Evolutionary conservation across 1,140 invertebrate species (phyloP), one percentile per base, ranked within the genome.

Genomic region (Tetragonula clypearis): DNA sequence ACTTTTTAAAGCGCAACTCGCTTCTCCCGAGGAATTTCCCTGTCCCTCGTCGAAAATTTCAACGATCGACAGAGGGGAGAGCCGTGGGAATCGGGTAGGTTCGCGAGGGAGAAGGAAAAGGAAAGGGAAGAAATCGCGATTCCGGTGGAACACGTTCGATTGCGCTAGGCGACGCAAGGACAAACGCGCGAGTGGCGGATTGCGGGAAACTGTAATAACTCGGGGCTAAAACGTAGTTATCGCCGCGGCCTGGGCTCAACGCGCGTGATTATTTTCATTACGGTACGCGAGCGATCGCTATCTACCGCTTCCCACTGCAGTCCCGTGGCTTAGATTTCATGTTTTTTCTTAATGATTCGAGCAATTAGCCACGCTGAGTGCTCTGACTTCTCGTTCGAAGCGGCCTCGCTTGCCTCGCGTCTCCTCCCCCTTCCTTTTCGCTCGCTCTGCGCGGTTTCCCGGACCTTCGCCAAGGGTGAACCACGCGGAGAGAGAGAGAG

Each of bases 291-390:
- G 41, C 88, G 93, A 95, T 95, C 91, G 88, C 86, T 93, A 94
- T 94, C 93, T 92, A 84, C 84, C 82, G 88, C 92, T 95, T 95
- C 94, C 93, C 94, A 94, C 92, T 93, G 91, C 81, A 85, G 84
- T 62, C 84, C 82, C 86, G 86, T 77, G 87, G 86, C 92, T 94
- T 93, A 92, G 92, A 94, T 94, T 94, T 93, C 94, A 93, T 94
- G 93, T 95, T 95, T 95, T 94, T 95, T 95, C 93, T 94, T 95
- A 95, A 95, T 95, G 93, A 95, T 95, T 95, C 92, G 92, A 95
- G 94, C 93, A 95, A 95, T 95, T 95, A 95, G 94, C 94, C 89
- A 95, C 94, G 93, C 94, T 94, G 93, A 94, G 92, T 94, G 93
- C 94, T 86, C 92, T 93, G 93, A 93, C 93, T 95, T 93, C 92